phyloP scores from a whole-genome alignment of 2,113 vertebrate species.

The Thamnaconus septentrionalis region DNA sequence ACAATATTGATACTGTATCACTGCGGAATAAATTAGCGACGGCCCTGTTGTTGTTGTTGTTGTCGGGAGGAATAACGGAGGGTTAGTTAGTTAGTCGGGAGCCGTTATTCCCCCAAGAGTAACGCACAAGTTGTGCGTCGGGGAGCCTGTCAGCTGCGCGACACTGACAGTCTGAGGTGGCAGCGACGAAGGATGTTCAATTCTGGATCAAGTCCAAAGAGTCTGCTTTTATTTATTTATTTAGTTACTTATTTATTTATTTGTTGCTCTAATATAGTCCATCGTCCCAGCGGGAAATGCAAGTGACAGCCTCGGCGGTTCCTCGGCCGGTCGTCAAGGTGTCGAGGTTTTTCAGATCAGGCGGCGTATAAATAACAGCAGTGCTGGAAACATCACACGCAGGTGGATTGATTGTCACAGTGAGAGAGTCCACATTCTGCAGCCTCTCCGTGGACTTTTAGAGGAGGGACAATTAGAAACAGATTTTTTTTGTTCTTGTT shows the following conservation, averaged over 20 bases:
- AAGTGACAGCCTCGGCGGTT: slow-evolving; percentile 36
- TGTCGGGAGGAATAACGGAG: slow-evolving; percentile 52
- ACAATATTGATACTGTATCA: slow-evolving; percentile 82
- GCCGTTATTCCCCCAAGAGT: slow-evolving; percentile 28
- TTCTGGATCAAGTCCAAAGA: slow-evolving; percentile 14
- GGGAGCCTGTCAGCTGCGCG: slow-evolving; percentile 6
- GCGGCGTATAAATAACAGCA: slow-evolving; percentile 43
- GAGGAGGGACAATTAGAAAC: background rate
- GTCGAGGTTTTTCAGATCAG: slow-evolving; percentile 5
- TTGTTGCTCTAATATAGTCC: slow-evolving; percentile 26
- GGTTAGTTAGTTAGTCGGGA: slow-evolving; percentile 24
- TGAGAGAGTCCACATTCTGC: slow-evolving; percentile 11
- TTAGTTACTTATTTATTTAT: too few species aligned
- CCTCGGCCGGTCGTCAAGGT: slow-evolving; percentile 43
- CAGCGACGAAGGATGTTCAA: slow-evolving; percentile 4
- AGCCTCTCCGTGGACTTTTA: background rate
- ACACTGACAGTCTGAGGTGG: slow-evolving; percentile 3
- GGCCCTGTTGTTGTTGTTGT: slow-evolving; percentile 79
- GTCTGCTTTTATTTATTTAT: slow-evolving; percentile 8
- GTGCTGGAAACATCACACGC: slow-evolving; percentile 22
- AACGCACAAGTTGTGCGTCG: background rate
- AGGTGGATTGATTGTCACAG: slow-evolving; percentile 14
- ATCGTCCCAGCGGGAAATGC: slow-evolving; percentile 38
- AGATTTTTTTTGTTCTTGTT: background rate
- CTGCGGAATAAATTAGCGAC: slow-evolving; percentile 26